These are phyloP conservation scores for Scaptomyza polygonia DNA, from an alignment of 2,888 invertebrate genomes.

Conservation along the genomic window DNA sequence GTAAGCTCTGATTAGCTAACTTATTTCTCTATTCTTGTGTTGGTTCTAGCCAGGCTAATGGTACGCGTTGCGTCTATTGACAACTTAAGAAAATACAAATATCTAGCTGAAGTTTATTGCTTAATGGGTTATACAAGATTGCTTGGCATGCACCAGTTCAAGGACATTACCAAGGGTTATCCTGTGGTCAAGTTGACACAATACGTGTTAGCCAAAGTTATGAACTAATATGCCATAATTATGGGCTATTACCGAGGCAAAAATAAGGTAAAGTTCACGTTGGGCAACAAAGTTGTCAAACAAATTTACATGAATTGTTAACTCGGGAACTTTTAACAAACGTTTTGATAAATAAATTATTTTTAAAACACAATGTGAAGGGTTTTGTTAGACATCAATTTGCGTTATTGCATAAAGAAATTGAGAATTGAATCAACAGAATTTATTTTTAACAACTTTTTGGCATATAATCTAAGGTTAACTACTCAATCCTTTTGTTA, in stretches of 20 bases:
- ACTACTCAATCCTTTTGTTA: too few relatives aligned
- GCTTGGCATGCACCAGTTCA: conserved; percentile 30
- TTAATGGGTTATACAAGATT: conserved; percentile 27
- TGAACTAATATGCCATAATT: conserved; percentile 36
- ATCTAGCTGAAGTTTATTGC: conserved; percentile 47
- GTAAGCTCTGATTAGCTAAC: conserved; percentile 54
- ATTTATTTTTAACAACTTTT: too few relatives aligned
- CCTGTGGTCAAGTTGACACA: conserved; percentile 53
- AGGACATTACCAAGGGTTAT: conserved; percentile 40
- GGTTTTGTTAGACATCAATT: background rate
- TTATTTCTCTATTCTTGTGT: conserved; percentile 13
- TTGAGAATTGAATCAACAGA: too few relatives aligned
- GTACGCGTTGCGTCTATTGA: conserved; percentile 26
- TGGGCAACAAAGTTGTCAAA: conserved; percentile 5
- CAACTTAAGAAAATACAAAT: conserved; percentile 66
- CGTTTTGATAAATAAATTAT: background rate
- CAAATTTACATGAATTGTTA: conserved; percentile 5
- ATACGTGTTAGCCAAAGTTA: background rate
- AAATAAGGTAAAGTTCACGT: background rate
- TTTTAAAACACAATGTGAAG: background rate
- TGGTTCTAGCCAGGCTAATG: conserved; percentile 44
- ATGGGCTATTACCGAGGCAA: conserved; percentile 15
- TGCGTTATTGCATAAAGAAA: background rate
- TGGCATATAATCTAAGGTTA: too few relatives aligned
- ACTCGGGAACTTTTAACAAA: background rate